Evolutionary conservation across 1,140 invertebrate species (phyloP), one percentile per base, ranked within the genome.

Genomic region (Cotesia typhae): DNA sequence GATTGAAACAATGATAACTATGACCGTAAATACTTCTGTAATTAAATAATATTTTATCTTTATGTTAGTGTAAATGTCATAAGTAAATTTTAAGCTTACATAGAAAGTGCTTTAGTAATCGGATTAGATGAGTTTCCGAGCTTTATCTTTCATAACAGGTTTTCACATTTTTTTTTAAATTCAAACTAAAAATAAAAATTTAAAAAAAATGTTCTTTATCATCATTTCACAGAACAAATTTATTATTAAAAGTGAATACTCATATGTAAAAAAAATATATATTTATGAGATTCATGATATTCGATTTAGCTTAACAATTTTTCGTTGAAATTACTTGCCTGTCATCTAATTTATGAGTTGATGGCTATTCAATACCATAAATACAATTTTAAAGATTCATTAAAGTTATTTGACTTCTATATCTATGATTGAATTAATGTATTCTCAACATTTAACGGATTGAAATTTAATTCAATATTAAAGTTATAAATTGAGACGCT

Each of bases 61-160:
- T 41, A 9, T 53, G 10, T 12, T 53, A 35, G 55, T 60, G 63
- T 64, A 28, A 28, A 14, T 17, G 37, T 51, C 59, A 68, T 68
- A 72, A 75, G 66, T 70, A 70, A 64, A 72, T 69, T 75, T 72
- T 66, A 75, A 61, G 67, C 61, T 61, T 55, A 28, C 65, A 63
- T 67, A 35, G 38, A 20, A 47, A 47, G 41, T 47, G 65, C 67
- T 75, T 68, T 55, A 72, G 72, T 75, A 72, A 75, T 70, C 74
- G 67, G 60, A 72, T 72, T 70, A 69, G 41, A 47, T 47, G 61
- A 70, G 67, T 75, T 75, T 70, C 59, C 60, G 6, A 53, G 66
- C 51, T 59, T 64, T 55, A 66, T 57, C 64, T 59, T 41, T 67
- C 59, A 55, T 65, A 53, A 47, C 36, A 69, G 59, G 51, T 61